Conservation (phyloP, 1,140 invertebrate species). For the Drosophila pachea region DNA sequence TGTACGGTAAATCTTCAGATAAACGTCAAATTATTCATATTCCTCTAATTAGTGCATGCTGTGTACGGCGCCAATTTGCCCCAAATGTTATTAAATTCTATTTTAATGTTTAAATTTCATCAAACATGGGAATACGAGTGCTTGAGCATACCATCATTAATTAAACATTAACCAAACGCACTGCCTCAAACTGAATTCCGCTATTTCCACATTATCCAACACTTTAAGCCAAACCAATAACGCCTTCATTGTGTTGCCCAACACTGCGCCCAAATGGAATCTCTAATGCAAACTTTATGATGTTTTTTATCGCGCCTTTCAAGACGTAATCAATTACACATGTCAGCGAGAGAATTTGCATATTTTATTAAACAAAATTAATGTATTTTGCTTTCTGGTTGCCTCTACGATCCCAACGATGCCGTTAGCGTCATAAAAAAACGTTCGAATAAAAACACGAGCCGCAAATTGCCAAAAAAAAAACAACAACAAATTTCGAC, state of each 20-base stretch:
- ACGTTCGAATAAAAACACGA: slow-evolving; percentile 25
- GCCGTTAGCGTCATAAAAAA: slow-evolving; percentile 50
- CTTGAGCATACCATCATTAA: too few species aligned
- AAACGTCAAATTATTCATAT: too few species aligned
- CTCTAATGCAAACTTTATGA: background rate
- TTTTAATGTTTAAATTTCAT: too few species aligned
- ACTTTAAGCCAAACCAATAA: background rate
- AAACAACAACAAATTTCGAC: slow-evolving; percentile 44
- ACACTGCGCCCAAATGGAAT: slow-evolving; percentile 7
- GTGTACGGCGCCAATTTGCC: too few species aligned
- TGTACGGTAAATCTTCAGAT: too few species aligned
- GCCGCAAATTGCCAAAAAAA: slow-evolving; percentile 47
- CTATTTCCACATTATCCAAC: too few species aligned
- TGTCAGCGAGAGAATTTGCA: slow-evolving; percentile 45
- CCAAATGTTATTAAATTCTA: too few species aligned
- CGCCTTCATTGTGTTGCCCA: background rate
- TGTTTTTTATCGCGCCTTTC: slow-evolving; percentile 16
- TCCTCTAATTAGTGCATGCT: too few species aligned
- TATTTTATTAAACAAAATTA: slow-evolving; percentile 62
- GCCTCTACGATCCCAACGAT: slow-evolving; percentile 38
- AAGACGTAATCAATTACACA: slow-evolving; percentile 34
- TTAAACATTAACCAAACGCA: too few species aligned
- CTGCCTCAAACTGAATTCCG: too few species aligned
- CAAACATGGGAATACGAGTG: too few species aligned
- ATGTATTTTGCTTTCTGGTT: slow-evolving; percentile 30